Percentiles rank a stretch among this genome's conserved stretches.
Evolutionary conservation across 1,140 invertebrate species (phyloP).

Genomic region (Drosophila chauvacae): DNA sequence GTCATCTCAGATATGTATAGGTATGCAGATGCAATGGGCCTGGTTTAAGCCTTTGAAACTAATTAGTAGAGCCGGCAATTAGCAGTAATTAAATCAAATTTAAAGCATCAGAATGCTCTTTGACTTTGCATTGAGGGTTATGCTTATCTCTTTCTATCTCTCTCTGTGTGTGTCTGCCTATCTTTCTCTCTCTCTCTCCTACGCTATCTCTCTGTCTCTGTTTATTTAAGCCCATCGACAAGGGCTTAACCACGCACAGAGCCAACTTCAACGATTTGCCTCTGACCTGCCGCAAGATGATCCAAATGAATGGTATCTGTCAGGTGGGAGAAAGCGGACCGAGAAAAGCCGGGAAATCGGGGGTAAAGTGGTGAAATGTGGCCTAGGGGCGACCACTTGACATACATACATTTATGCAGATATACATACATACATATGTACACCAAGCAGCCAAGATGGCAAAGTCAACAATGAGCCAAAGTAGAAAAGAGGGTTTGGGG

Average conservation of each 20-base stretch:
- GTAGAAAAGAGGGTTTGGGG: slow-evolving; percentile 31
- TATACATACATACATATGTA: neutral
- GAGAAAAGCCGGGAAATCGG: slow-evolving; percentile 27
- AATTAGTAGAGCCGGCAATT: slow-evolving; percentile 69
- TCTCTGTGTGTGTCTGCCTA: neutral
- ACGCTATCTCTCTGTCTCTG: slow-evolving; percentile 6
- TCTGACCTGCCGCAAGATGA: slow-evolving; percentile 69
- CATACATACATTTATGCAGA: slow-evolving; percentile 50
- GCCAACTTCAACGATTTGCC: slow-evolving; percentile 72
- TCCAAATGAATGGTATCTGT: slow-evolving; percentile 60
- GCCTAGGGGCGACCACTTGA: slow-evolving; percentile 67
- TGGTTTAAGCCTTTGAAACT: slow-evolving; percentile 33
- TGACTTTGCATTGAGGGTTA: slow-evolving; percentile 12
- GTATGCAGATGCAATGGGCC: neutral
- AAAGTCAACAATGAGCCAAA: slow-evolving; percentile 57
- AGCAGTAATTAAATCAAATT: slow-evolving; percentile 79
- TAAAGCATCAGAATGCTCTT: slow-evolving; percentile 40
- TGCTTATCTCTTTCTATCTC: neutral
- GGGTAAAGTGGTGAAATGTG: slow-evolving; percentile 18
- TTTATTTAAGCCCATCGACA: slow-evolving; percentile 60
- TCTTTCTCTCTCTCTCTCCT: neutral
- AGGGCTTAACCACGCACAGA: slow-evolving; percentile 71
- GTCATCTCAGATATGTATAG: neutral
- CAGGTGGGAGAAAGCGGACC: slow-evolving; percentile 2
- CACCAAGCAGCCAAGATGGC: slow-evolving; percentile 17